Base-by-base conservation (phyloP, 2,113 vertebrate genomes). In the Macrotis lagotis region DNA sequence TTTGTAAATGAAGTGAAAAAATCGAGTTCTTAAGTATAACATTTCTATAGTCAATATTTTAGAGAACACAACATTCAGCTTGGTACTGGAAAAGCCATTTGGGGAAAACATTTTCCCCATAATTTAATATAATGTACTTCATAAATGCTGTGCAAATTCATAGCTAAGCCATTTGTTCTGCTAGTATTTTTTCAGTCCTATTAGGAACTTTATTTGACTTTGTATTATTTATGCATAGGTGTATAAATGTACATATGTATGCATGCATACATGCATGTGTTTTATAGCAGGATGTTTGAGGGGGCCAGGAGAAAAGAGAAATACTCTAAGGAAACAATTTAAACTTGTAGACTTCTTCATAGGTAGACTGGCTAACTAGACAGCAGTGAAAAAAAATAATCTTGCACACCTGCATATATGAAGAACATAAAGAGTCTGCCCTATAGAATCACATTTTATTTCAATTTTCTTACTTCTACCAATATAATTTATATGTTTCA, bases 41-140 rank as follows among this genome's bases (percentile, higher is more conserved):
- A 92, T 59, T 28, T 52, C 26, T 83, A 50, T 53, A 1, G 1
- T 4, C 83, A 49, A 92, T 90, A 48, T 47, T 59, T 92, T 53
- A 44, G 94, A 92, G 44, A 92, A 24, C 10, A 92, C 50, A 89
- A 49, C 12, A 90, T 47, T 16, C 2, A 92, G 10, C 0, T 3
- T 0, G 2, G n/a, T 26, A 90, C 37, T 48, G 50, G 55, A 94
- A 91, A 93, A 94, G 28, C 91, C 24, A 52, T 90, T 88, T 50
- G 19, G 48, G 52, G 37, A 89, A 91, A 96, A 89, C 51, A 19
- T 19, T 90, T 89, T 90, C 50, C 12, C 66, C 25, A 48, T 94
- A 93, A 96, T 93, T 94, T 95, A 95, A 92, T 55, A 51, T 51
- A 90, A 53, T 48, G 12, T 48, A 90, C 59, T 55, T 74, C 89